A percentile compares a stretch with the other conserved stretches of the same genome.
Evolutionary conservation across 2,888 invertebrate species (phyloP).

Genomic region (Meloe dianella): DNA sequence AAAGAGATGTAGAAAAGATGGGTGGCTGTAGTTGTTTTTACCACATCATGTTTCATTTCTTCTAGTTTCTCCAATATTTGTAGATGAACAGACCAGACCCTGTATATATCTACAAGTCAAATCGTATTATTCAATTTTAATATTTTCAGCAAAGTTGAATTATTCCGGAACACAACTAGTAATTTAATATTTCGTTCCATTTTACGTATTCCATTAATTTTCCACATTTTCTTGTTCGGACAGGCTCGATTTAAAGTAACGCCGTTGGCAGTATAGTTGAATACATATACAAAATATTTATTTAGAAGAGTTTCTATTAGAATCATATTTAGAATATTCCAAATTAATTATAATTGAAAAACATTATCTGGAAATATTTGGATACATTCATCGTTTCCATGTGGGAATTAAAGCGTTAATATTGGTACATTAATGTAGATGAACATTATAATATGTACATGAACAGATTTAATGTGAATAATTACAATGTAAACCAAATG

Average conservation of each 20-base stretch:
- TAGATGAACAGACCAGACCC: no score
- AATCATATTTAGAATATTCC: neutral
- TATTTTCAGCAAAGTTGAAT: constrained; percentile 7
- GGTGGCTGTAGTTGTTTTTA: no score
- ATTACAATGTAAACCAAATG: constrained; percentile 7
- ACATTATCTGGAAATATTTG: neutral
- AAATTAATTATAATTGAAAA: neutral
- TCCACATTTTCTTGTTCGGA: constrained; percentile 21
- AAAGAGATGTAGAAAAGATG: no score
- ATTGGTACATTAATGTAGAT: constrained; percentile 2
- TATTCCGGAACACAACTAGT: neutral
- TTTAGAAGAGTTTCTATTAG: neutral
- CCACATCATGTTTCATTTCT: no score
- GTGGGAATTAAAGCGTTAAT: constrained; percentile 1
- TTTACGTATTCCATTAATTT: constrained; percentile 30
- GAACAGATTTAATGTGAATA: constrained; percentile 4
- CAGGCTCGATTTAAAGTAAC: neutral
- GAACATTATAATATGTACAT: constrained; percentile 8
- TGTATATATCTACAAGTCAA: constrained; percentile 24
- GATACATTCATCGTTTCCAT: neutral
- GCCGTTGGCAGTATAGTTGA: neutral
- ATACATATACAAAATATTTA: neutral
- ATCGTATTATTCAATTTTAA: constrained; percentile 29
- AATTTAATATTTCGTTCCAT: constrained; percentile 31
- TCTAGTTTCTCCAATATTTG: no score